Evolutionary conservation across 2,797 vertebrate species (phyloP).

Genomic region (Xerus rutilus): DNA sequence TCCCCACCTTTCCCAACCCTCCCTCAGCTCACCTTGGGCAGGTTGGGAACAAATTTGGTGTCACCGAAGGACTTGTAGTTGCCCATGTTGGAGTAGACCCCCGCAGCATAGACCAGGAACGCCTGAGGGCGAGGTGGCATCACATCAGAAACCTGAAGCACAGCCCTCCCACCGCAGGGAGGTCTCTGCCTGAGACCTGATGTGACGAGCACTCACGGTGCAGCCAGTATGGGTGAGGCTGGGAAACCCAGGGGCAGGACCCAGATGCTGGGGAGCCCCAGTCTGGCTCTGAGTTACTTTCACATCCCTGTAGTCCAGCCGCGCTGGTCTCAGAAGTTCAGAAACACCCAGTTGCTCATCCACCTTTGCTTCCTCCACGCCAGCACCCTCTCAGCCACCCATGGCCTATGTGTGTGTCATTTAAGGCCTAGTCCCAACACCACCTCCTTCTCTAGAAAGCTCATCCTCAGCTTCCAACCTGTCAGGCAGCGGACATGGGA

Average conservation of each 20-base stretch:
- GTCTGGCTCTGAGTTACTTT: background rate
- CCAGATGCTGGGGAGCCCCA: background rate
- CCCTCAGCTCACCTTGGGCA: slow-evolving; percentile 91
- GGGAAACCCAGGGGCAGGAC: background rate
- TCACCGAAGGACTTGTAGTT: slow-evolving; percentile 98
- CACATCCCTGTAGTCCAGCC: background rate
- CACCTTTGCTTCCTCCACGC: background rate
- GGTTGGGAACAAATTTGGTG: slow-evolving; percentile 96
- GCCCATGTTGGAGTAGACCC: slow-evolving; percentile 96
- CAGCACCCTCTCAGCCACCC: background rate
- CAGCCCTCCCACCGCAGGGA: background rate
- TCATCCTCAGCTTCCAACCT: too few species aligned
- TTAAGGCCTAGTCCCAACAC: background rate
- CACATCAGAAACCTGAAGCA: background rate
- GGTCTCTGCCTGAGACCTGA: background rate
- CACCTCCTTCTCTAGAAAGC: background rate
- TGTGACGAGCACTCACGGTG: background rate
- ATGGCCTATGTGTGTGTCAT: background rate
- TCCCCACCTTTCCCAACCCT: background rate
- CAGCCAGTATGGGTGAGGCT: background rate
- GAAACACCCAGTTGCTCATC: background rate
- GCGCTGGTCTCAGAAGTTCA: background rate
- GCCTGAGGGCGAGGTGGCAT: slow-evolving; percentile 86
- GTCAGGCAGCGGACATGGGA: background rate
- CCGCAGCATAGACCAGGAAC: slow-evolving; percentile 94